Conservation (phyloP, 2,797 vertebrate genomes). For the Leptatherina wallacei region DNA sequence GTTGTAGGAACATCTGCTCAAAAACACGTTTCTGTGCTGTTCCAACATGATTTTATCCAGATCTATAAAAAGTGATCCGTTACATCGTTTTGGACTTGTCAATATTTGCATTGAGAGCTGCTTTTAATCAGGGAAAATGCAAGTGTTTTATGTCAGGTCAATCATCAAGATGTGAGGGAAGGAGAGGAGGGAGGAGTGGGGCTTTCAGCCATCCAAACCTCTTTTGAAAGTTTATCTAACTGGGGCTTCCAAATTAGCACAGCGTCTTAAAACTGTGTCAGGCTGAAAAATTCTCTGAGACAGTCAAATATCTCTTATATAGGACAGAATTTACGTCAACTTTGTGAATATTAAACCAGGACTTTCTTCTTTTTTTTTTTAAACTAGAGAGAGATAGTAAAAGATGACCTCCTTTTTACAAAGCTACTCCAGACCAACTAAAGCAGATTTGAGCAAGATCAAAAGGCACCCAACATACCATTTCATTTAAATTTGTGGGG, state of each 20-base stretch:
- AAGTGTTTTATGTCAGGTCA: conserved; percentile 1
- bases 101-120: conserved; percentile 10
- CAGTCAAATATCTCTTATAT: conserved; percentile 7
- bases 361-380: neutral
- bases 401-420: conserved; percentile 3
- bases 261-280: conserved; percentile 31
- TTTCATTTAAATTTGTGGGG: neutral
- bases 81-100: neutral
- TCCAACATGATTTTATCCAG: conserved; percentile 25
- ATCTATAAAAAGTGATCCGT: conserved; percentile 40
- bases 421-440: neutral
- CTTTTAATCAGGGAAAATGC: conserved; percentile 4
- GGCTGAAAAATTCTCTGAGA: neutral
- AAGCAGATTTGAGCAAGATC: neutral
- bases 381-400: neutral
- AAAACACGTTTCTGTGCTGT: conserved; percentile 37
- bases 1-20: conserved; percentile 26
- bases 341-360: neutral
- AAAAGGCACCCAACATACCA: neutral
- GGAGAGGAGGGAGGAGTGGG: neutral
- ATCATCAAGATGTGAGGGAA: neutral
- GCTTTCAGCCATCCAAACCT: neutral
- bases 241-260: conserved; percentile 2
- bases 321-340: neutral
- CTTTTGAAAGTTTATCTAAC: conserved; percentile 18